phyloP scores from a whole-genome alignment of 2,113 vertebrate genomes.

The Rhodinocichla rosea region DNA sequence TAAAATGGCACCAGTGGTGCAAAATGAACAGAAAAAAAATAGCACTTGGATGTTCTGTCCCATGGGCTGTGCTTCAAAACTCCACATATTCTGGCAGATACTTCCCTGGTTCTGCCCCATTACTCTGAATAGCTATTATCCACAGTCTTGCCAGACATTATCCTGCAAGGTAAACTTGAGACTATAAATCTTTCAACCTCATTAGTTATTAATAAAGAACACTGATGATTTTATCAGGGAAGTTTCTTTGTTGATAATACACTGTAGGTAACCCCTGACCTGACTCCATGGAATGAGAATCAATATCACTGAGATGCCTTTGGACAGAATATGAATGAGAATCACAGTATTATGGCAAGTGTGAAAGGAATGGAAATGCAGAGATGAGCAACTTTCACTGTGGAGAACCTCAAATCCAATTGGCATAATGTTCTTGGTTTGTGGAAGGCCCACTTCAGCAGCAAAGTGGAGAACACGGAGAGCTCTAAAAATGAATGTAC shows the following conservation, averaged over 20 bases:
- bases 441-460: neutral
- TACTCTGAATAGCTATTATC: neutral
- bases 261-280: neutral
- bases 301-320: neutral
- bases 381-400: neutral
- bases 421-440: neutral
- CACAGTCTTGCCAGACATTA: neutral
- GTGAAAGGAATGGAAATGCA: neutral
- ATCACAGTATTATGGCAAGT: neutral
- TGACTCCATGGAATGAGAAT: neutral
- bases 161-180: neutral
- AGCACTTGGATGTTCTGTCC: neutral
- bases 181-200: neutral
- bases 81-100: neutral
- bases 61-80: neutral
- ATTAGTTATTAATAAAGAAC: neutral
- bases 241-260: neutral
- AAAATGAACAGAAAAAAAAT: neutral
- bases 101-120: neutral
- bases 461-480: neutral
- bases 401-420: neutral
- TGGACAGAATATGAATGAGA: neutral
- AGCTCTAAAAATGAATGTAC: neutral
- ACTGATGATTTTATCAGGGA: neutral
- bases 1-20: neutral